These are phyloP conservation scores for Brotula barbata DNA, from an alignment of 2,797 vertebrate genomes.

Conservation along the genomic window DNA sequence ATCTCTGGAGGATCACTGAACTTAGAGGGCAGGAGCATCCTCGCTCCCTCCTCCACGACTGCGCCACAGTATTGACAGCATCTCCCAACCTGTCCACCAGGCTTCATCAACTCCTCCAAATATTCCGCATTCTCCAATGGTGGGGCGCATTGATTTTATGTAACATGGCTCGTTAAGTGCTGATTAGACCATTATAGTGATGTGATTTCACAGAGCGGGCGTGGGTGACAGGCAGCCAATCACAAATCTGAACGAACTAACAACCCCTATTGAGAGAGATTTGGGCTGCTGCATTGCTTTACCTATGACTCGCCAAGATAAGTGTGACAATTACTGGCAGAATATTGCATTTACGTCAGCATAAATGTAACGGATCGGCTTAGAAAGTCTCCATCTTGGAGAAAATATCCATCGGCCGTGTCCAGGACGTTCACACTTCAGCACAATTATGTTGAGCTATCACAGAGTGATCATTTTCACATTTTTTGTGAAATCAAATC, in stretches of 20 bases:
- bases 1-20: constrained; percentile 64
- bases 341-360: constrained; percentile 28
- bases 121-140: constrained; percentile 71
- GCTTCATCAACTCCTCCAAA: constrained; percentile 70
- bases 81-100: constrained; percentile 53
- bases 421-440: constrained; percentile 11
- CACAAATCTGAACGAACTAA: constrained; percentile 73
- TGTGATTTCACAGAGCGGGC: constrained; percentile 77
- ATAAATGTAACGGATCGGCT: constrained; percentile 31
- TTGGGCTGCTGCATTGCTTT: constrained; percentile 54
- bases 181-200: constrained; percentile 80
- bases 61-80: constrained; percentile 62
- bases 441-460: constrained; percentile 28
- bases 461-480: constrained; percentile 3
- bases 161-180: constrained; percentile 79
- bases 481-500: constrained; percentile 13
- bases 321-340: constrained; percentile 29
- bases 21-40: constrained; percentile 59
- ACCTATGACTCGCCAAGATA: constrained; percentile 40
- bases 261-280: constrained; percentile 63
- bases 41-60: constrained; percentile 39
- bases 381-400: constrained; percentile 20
- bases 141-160: constrained; percentile 79
- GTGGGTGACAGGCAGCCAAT: constrained; percentile 69
- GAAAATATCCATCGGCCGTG: constrained; percentile 26